phyloP scores from a whole-genome alignment of 2,113 vertebrate genomes.

The Vanacampus margaritifer region DNA sequence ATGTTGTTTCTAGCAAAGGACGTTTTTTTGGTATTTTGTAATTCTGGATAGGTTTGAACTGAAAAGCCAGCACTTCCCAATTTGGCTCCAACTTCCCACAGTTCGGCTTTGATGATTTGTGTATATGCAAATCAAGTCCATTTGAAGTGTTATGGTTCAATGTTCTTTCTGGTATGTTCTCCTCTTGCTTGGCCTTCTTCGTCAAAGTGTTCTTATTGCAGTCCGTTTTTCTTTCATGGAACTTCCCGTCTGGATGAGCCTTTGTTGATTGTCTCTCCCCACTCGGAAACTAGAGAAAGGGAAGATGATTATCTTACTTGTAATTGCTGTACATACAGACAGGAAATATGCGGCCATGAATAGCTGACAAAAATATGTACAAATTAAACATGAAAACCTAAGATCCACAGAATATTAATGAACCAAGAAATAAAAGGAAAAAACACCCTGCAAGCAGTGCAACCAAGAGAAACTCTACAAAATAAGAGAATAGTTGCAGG shows the following conservation, averaged over 20 bases:
- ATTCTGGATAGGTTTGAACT: too few species aligned
- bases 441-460: too few species aligned
- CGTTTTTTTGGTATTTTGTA: too few species aligned
- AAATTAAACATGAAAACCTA: background rate
- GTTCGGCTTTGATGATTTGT: conserved; percentile 7
- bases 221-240: background rate
- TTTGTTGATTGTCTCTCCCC: background rate
- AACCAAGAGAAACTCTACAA: too few species aligned
- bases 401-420: background rate
- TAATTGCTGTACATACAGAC: background rate
- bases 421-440: background rate
- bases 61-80: background rate
- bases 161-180: background rate
- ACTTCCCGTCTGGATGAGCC: background rate
- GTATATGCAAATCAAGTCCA: background rate
- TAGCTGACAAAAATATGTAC: background rate
- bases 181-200: background rate
- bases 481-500: too few species aligned
- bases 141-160: background rate
- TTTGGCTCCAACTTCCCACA: conserved; percentile 8
- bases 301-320: background rate
- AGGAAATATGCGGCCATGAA: background rate
- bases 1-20: too few species aligned
- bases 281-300: background rate
- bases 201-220: background rate